Evolutionary conservation across 2,888 invertebrate genomes (phyloP).

Genomic region (Dicyrtomina minuta): DNA sequence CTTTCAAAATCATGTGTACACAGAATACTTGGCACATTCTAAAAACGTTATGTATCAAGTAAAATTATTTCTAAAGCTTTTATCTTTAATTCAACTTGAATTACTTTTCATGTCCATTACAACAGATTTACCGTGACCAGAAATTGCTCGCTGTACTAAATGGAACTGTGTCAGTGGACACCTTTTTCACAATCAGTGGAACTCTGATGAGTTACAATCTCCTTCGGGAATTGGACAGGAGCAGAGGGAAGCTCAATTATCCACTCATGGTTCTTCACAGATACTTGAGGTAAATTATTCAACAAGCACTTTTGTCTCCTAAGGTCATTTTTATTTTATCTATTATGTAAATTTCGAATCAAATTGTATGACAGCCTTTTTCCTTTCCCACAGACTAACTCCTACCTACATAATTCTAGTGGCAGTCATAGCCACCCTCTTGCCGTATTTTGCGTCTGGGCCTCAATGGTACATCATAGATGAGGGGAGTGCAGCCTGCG

Average conservation of each 20-base stretch:
- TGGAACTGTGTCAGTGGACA: conserved; percentile 66
- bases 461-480: conserved; percentile 34
- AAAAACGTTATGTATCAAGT: no score
- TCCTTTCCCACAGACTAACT: conserved; percentile 40
- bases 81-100: no score
- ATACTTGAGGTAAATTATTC: no score
- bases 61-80: no score
- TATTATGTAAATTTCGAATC: no score
- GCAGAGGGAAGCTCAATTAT: conserved; percentile 58
- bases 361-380: no score
- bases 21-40: no score
- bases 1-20: no score
- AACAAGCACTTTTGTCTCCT: no score
- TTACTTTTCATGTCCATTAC: no score
- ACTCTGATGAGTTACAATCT: conserved; percentile 62
- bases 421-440: conserved; percentile 45
- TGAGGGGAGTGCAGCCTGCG: no score
- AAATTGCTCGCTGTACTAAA: conserved; percentile 59
- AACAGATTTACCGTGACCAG: conserved; percentile 52
- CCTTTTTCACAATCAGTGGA: conserved; percentile 66
- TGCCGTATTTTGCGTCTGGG: conserved; percentile 37
- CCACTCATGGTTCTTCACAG: neutral
- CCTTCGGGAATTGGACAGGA: conserved; percentile 57
- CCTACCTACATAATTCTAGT: conserved; percentile 45
- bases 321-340: no score